Evolutionary conservation across 1,140 invertebrate genomes (phyloP).

Genomic region (Temnothorax longispinosus): DNA sequence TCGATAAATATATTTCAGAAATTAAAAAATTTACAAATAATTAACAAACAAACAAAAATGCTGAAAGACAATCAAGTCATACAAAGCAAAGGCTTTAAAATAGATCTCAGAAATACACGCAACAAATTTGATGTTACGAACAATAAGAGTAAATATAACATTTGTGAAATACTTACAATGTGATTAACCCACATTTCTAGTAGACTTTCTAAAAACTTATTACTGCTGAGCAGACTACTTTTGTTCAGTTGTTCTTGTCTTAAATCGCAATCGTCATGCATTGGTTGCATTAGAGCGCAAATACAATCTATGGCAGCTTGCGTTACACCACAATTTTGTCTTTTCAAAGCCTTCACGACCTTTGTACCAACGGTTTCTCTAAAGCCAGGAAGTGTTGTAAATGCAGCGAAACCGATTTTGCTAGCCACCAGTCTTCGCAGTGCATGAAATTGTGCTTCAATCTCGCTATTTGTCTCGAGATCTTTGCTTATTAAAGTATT

Average conservation of each 20-base stretch:
- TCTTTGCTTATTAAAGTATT: conserved; percentile 91
- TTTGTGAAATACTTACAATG: conserved; percentile 90
- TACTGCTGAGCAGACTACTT: conserved; percentile 96
- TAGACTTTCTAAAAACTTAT: conserved; percentile 96
- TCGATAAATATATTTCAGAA: too few relatives aligned
- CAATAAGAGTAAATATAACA: neutral
- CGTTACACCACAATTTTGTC: conserved; percentile 95
- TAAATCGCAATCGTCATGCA: conserved; percentile 98
- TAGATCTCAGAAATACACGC: neutral
- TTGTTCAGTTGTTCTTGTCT: conserved; percentile 99
- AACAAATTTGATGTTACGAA: neutral
- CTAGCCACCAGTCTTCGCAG: conserved; percentile 97
- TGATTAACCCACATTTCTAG: conserved; percentile 98
- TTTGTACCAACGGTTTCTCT: conserved; percentile 97
- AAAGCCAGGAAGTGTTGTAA: conserved; percentile 96
- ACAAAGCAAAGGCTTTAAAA: neutral
- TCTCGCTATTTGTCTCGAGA: conserved; percentile 89
- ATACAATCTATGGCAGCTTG: conserved; percentile 99
- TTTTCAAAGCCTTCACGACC: conserved; percentile 95
- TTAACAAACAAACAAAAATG: too few relatives aligned
- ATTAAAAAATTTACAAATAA: too few relatives aligned
- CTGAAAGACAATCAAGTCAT: too few relatives aligned
- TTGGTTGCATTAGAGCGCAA: conserved; percentile 99
- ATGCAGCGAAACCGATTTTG: conserved; percentile 98
- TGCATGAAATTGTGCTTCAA: conserved; percentile 98